Percentiles rank a stretch among this genome's conserved stretches.
These are phyloP conservation scores for Lamellibrachia satsuma DNA, from an alignment of 2,888 invertebrate genomes.

Conservation along the genomic window DNA sequence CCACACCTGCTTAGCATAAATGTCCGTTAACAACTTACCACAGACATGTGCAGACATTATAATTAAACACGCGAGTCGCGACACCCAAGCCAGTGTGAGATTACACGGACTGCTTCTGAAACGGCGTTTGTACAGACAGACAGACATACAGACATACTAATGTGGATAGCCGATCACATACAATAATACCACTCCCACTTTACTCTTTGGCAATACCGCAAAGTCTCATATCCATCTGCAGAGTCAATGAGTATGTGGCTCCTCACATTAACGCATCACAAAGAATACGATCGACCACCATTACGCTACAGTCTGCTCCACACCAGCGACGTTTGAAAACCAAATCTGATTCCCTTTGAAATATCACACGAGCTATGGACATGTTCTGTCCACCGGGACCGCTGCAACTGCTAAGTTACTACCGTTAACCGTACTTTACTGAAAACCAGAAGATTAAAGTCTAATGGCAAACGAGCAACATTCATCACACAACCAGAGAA, in stretches of 20 bases:
- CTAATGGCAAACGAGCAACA: background rate
- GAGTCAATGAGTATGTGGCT: too few species aligned
- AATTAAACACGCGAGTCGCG: background rate
- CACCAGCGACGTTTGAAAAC: background rate
- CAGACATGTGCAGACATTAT: background rate
- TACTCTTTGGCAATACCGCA: background rate
- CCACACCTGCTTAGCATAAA: background rate
- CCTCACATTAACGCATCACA: too few species aligned
- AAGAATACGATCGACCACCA: too few species aligned
- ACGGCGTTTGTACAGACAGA: background rate
- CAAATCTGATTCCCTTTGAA: background rate
- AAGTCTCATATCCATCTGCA: too few species aligned
- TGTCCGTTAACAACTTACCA: background rate
- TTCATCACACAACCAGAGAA: background rate
- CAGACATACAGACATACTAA: background rate
- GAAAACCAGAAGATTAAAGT: background rate
- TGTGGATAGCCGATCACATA: background rate
- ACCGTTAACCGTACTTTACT: background rate
- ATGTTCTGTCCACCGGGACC: background rate
- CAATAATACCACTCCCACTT: background rate
- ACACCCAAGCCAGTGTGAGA: background rate
- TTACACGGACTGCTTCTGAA: background rate
- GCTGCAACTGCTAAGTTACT: background rate
- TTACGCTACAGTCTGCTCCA: background rate
- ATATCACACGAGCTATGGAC: background rate